phyloP scores from a whole-genome alignment of 2,113 vertebrate genomes.

The Indicator indicator region DNA sequence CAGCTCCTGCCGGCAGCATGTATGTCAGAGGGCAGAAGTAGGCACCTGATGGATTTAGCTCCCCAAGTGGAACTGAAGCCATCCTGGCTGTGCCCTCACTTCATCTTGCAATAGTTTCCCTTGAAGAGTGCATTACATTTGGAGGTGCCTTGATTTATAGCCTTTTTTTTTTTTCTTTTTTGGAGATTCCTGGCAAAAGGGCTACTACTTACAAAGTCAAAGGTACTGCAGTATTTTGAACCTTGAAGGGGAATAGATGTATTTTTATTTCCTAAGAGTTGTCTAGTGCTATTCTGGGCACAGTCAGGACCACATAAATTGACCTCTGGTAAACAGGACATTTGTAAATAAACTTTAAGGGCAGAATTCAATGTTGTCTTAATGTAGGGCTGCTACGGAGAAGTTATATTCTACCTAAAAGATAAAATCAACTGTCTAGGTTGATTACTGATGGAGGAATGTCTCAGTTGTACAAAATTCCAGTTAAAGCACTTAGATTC shows the following conservation, averaged over 20 bases:
- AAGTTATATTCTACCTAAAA: not conserved
- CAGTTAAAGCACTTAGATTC: not conserved
- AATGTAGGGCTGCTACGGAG: not conserved
- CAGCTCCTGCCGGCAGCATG: accelerated
- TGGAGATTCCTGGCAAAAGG: not conserved
- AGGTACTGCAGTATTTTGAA: not conserved
- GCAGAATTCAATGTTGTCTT: not conserved
- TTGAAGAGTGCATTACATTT: not conserved
- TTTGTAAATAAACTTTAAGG: not conserved
- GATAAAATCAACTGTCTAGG: not conserved
- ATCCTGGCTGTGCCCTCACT: not conserved
- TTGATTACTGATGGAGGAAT: not conserved
- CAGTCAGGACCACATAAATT: not conserved
- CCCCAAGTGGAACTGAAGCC: not conserved
- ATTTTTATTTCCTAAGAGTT: not conserved
- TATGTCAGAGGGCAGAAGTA: not conserved
- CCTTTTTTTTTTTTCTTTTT: not conserved
- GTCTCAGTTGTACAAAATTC: not conserved
- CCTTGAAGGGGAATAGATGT: not conserved
- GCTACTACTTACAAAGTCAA: not conserved
- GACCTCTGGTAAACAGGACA: not conserved
- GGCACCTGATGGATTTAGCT: not conserved
- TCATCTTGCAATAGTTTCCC: not conserved
- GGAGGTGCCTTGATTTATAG: not conserved
- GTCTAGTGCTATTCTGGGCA: not conserved